Evolutionary conservation across 2,113 vertebrate genomes (phyloP), one percentile per base, ranked within the genome.

Genomic region (Eleginops maclovinus): DNA sequence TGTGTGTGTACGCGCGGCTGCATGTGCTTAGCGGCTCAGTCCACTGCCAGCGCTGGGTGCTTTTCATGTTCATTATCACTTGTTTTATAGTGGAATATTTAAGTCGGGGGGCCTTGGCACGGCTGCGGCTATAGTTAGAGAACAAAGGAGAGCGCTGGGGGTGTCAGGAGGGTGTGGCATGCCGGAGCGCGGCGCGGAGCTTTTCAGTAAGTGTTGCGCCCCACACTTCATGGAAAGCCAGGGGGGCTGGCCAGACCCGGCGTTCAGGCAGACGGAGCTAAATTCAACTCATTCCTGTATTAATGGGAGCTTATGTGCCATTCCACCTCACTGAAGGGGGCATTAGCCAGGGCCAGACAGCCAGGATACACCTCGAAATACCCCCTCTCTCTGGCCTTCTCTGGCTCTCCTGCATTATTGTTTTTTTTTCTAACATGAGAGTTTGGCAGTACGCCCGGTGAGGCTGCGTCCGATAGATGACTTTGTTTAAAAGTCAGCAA

Each of bases 211-310:
- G 92, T 94, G 93, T 90, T 88, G 91, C 72, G 68, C 89, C 89
- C 86, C 88, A 89, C 91, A 89, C 91, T 94, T 94, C 91, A 92
- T 94, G 93, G 93, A 94, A 94, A 94, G 87, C 84, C 81, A 53
- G 88, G 81, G 84, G 87, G 88, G 79, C 65, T 81, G 82, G 84
- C 72, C 78, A 82, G 89, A 50, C 79, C 70, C 87, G 88, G 73
- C 85, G 50, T 72, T 86, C 81, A 88, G 88, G 87, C 87, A 95
- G 92, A 94, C 94, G 66, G 91, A 88, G 92, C 94, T 94, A 95
- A 94, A 95, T 95, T 92, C 93, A 95, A 93, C 94, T 93, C 94
- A 95, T 95, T 95, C 94, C 93, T 92, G 92, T 94, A 94, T 95
- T 95, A 95, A 95, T 94, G 92, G 93, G 92, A 91, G 94, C 92